Percentiles rank a stretch among this genome's conserved stretches.
Conservation (phyloP, 2,797 vertebrate species). For the Merluccius polli region DNA sequence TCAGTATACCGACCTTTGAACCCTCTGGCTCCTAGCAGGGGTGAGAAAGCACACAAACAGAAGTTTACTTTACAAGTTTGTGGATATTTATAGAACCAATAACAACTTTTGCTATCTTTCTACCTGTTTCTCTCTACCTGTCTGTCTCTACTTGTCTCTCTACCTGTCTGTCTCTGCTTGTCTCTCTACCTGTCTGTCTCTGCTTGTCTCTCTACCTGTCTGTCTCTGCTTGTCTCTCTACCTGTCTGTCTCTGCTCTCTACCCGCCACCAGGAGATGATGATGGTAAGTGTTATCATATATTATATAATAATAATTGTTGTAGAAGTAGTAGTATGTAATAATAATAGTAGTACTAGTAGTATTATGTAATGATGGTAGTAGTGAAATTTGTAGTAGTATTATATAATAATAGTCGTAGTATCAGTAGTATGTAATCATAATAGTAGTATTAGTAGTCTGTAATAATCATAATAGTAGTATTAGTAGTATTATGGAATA, state of each 20-base stretch:
- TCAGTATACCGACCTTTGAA: constrained; percentile 97
- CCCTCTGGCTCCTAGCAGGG: constrained; percentile 84
- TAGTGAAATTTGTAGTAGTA: too few relatives aligned
- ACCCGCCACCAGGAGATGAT: constrained; percentile 76
- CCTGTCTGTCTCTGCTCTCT: neutral
- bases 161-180: neutral
- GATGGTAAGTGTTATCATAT: constrained; percentile 77
- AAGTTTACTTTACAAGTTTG: neutral
- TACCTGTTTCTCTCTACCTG: neutral
- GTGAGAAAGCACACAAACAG: constrained; percentile 59
- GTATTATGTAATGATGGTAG: too few relatives aligned
- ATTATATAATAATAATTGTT: neutral
- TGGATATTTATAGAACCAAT: neutral
- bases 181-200: neutral
- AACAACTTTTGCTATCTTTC: neutral
- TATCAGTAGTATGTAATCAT: too few relatives aligned
- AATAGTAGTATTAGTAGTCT: too few relatives aligned
- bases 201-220: too few relatives aligned
- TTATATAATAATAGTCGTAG: too few relatives aligned
- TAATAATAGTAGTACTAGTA: too few relatives aligned
- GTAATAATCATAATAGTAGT: too few relatives aligned
- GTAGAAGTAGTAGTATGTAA: neutral
- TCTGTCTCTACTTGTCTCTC: neutral
- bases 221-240: constrained; percentile 11
- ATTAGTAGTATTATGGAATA: too few relatives aligned